Evolutionary conservation across 2,888 invertebrate species (phyloP).

Genomic region (Iphiclides podalirius): DNA sequence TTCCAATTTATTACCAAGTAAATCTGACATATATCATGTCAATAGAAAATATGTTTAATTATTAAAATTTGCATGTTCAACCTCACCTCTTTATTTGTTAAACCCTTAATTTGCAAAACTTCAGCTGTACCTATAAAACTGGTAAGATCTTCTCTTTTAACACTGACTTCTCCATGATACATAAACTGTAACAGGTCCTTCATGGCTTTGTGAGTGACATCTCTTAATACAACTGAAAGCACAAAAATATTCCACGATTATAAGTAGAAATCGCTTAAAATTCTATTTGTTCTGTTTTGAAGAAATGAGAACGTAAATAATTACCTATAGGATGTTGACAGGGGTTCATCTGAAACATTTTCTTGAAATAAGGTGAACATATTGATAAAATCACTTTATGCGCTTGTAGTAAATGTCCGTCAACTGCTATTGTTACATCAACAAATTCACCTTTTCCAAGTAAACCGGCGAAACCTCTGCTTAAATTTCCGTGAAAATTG

Average conservation of each 20-base stretch:
- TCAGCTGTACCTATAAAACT: conserved; percentile 87
- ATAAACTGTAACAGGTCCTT: conserved; percentile 87
- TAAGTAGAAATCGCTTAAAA: too few relatives aligned
- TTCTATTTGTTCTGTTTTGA: too few relatives aligned
- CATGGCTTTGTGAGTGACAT: conserved; percentile 85
- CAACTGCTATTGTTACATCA: conserved; percentile 82
- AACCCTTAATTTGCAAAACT: conserved; percentile 86
- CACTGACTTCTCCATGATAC: conserved; percentile 88
- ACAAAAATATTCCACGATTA: too few relatives aligned
- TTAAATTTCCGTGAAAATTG: conserved; percentile 85
- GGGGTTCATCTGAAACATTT: conserved; percentile 83
- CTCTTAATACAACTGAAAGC: conserved; percentile 83
- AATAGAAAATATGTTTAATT: too few relatives aligned
- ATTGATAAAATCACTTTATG: conserved; percentile 86
- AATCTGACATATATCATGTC: too few relatives aligned
- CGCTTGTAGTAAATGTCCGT: conserved; percentile 84
- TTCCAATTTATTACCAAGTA: too few relatives aligned
- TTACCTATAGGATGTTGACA: conserved; percentile 84
- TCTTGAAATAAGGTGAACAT: conserved; percentile 86
- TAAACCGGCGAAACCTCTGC: conserved; percentile 82
- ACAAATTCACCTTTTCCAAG: conserved; percentile 81
- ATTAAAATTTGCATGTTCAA: too few relatives aligned
- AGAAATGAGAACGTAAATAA: conserved; percentile 21
- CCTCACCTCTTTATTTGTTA: conserved; percentile 81
- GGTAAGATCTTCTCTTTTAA: conserved; percentile 85